phyloP scores from a whole-genome alignment of 2,888 invertebrate species.

The Diarsia dahlii region DNA sequence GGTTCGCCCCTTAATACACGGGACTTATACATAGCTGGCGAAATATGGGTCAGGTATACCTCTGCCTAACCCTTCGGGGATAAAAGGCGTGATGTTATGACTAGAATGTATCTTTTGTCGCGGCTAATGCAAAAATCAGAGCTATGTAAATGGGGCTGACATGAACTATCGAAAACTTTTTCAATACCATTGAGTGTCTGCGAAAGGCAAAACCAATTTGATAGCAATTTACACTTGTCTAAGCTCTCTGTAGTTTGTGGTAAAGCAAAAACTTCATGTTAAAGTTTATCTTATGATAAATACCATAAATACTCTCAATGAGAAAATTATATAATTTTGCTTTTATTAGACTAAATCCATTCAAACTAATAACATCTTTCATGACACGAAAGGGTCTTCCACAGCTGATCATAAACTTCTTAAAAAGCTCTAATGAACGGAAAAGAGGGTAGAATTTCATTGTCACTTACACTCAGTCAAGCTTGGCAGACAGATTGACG shows the following conservation, averaged over 20 bases:
- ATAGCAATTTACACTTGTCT: background rate
- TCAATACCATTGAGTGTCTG: background rate
- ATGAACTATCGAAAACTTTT: background rate
- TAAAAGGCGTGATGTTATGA: background rate
- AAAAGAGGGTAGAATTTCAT: background rate
- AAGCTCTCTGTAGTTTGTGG: background rate
- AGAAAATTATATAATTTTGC: background rate
- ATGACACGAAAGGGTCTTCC: background rate
- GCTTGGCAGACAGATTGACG: conserved; percentile 27
- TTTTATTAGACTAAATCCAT: background rate
- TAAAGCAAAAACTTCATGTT: background rate
- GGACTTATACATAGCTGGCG: background rate
- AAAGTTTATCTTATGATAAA: background rate
- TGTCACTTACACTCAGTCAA: background rate
- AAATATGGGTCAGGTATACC: background rate
- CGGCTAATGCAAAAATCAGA: background rate
- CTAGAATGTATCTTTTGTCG: background rate
- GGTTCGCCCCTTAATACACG: too few species aligned
- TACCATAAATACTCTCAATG: background rate
- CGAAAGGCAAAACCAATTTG: background rate
- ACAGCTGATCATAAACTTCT: background rate
- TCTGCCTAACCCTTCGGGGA: background rate
- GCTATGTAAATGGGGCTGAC: background rate
- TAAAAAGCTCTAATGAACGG: background rate
- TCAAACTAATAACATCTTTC: background rate